Evolutionary conservation across 1,140 invertebrate species (phyloP).

Genomic region (Megathymus violae): DNA sequence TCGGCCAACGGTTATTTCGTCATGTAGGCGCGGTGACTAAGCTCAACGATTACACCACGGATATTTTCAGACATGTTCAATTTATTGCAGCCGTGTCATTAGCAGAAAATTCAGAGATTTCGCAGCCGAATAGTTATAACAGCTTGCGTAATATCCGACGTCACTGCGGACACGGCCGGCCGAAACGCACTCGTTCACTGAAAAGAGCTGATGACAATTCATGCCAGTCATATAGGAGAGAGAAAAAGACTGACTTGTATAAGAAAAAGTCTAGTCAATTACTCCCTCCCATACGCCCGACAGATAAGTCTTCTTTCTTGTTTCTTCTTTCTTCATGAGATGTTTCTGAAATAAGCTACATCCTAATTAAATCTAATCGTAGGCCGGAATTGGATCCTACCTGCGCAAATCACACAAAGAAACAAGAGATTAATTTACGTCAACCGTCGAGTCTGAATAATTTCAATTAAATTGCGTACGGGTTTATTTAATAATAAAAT

Average conservation of each 20-base stretch:
- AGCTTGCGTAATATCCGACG: slow-evolving; percentile 76
- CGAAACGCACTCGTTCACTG: not conserved
- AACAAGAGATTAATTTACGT: slow-evolving; percentile 51
- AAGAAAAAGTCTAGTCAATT: slow-evolving; percentile 67
- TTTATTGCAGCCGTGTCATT: slow-evolving; percentile 47
- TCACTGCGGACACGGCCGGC: slow-evolving; percentile 71
- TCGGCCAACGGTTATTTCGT: slow-evolving; percentile 62
- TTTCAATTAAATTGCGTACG: slow-evolving; percentile 33
- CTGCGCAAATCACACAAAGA: slow-evolving; percentile 54
- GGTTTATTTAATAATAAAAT: slow-evolving; percentile 35
- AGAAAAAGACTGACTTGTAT: slow-evolving; percentile 82
- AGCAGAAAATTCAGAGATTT: slow-evolving; percentile 80
- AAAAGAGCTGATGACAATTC: slow-evolving; percentile 42
- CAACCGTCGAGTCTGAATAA: slow-evolving; percentile 47
- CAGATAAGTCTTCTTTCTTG: slow-evolving; percentile 65
- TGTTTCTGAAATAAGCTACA: slow-evolving; percentile 54
- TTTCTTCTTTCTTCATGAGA: slow-evolving; percentile 48
- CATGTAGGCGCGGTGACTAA: slow-evolving; percentile 64
- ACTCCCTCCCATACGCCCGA: slow-evolving; percentile 75
- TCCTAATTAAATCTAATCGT: slow-evolving; percentile 37
- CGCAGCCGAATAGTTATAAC: slow-evolving; percentile 69
- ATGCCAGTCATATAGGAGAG: slow-evolving; percentile 79
- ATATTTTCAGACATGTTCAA: slow-evolving; percentile 52
- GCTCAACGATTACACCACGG: slow-evolving; percentile 61
- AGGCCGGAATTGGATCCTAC: slow-evolving; percentile 40